phyloP scores from a whole-genome alignment of 2,797 vertebrate genomes.

The Ciconia nigra region DNA sequence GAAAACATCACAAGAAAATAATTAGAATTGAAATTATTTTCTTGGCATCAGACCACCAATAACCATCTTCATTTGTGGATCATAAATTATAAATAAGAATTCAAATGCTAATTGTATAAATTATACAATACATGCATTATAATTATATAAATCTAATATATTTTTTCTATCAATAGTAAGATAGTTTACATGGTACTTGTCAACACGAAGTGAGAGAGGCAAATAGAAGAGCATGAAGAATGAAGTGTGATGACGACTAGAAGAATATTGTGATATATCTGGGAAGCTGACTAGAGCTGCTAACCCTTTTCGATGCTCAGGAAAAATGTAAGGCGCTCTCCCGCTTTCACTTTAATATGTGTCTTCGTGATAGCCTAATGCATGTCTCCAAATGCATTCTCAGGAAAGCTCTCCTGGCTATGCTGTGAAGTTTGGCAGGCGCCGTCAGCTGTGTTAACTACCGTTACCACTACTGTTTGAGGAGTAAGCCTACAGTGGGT shows the following conservation, averaged over 20 bases:
- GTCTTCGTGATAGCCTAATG: neutral
- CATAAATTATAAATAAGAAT: neutral
- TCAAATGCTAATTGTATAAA: neutral
- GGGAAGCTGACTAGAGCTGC: neutral
- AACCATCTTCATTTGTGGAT: neutral
- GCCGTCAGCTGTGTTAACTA: accelerated
- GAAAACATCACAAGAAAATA: neutral
- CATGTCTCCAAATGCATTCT: neutral
- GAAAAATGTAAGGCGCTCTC: neutral
- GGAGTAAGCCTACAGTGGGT: neutral
- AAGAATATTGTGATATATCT: neutral
- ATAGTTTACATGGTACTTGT: neutral
- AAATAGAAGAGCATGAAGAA: neutral
- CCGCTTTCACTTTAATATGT: accelerated
- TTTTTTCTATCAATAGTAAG: neutral
- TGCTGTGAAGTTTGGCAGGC: neutral
- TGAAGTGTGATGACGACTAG: neutral
- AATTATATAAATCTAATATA: neutral
- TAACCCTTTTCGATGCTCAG: neutral
- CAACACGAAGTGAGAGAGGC: neutral
- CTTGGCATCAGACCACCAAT: neutral
- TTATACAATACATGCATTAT: neutral
- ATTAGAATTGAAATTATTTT: neutral
- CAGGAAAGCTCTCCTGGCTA: neutral
- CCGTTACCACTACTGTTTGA: accelerated